These are phyloP conservation scores for Melipona quadrifasciata DNA, from an alignment of 1,140 invertebrate genomes.

Conservation along the genomic window DNA sequence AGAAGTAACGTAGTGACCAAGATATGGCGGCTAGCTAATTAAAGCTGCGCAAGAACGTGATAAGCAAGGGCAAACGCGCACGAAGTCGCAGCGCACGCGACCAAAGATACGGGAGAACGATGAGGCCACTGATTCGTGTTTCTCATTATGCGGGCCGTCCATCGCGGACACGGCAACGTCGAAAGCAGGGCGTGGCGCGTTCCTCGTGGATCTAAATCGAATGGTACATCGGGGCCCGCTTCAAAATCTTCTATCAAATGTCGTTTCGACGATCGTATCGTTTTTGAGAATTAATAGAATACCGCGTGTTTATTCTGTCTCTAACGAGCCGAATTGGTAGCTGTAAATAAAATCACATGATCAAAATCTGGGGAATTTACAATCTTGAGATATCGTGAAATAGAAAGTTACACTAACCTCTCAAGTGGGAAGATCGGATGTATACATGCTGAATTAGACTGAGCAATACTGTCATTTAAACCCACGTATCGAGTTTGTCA, in stretches of 20 bases:
- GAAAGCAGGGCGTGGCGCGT: slow-evolving; percentile 75
- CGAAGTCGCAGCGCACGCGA: slow-evolving; percentile 39
- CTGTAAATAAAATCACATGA: background rate
- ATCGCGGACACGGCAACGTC: slow-evolving; percentile 74
- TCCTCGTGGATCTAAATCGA: slow-evolving; percentile 35
- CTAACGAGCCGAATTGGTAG: background rate
- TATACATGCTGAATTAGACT: background rate
- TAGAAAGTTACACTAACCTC: background rate
- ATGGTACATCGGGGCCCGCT: background rate
- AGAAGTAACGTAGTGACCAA: slow-evolving; percentile 14
- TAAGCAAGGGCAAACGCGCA: slow-evolving; percentile 47
- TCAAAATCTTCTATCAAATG: slow-evolving; percentile 17
- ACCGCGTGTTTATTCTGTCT: background rate
- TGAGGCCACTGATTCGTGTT: slow-evolving; percentile 53
- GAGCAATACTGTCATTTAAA: background rate
- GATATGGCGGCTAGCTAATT: slow-evolving; percentile 49
- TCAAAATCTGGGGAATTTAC: background rate
- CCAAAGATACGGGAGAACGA: slow-evolving; percentile 43
- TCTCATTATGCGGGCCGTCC: slow-evolving; percentile 66
- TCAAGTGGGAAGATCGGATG: background rate
- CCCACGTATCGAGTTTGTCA: background rate
- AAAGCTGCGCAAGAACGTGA: slow-evolving; percentile 46
- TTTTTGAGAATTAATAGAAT: background rate
- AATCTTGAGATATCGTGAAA: background rate
- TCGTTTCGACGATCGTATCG: background rate